Evolutionary conservation across 2,797 vertebrate species (phyloP), one percentile per base, ranked within the genome.

Genomic region (Leptoclinus maculatus): DNA sequence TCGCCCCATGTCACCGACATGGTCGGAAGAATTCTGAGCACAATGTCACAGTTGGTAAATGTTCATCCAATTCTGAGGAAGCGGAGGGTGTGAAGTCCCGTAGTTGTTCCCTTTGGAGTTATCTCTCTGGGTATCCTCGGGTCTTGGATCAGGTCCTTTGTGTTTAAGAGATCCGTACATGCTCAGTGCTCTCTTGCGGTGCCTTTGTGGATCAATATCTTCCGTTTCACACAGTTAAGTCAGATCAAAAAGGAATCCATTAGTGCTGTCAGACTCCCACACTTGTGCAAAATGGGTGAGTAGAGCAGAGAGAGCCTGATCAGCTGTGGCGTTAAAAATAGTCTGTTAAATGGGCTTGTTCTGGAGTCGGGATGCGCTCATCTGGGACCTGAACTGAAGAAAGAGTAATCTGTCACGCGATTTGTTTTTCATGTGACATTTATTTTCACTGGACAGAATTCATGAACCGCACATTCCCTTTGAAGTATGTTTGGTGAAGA

Each of bases 161-260:
- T 13, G 10, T 41, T 25, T 10, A 25, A 47, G n/a, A 49, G 13
- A 56, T 59, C 11, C 0, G 6, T 10, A 68, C 10, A 3, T 32
- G 38, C 49, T 57, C 39, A 23, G 49, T 53, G 21, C 11, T 73
- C 32, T 36, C 12, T 63, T 54, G 47, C 11, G n/a, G 32, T 59
- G 43, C 29, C 12, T 38, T 23, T 47, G 23, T 3, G 12, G 65
- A 51, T 54, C 45, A 23, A 4, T 53, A 19, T 21, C 19, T 32
- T 62, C 8, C 5, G 23, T 67, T 60, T 59, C 56, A 67, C 45
- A 39, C 23, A 38, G 38, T 63, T 43, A 19, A 41, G 34, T 68
- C 58, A 38, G 51, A 64, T 57, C 59, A 38, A 57, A 54, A 43
- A 41, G 23, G 32, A 23, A 78, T 58, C 60, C 39, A 71, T 65